Percentiles rank a stretch among this genome's conserved stretches.
Evolutionary conservation across 2,888 invertebrate genomes (phyloP).

Genomic region (Adineta ricciae): DNA sequence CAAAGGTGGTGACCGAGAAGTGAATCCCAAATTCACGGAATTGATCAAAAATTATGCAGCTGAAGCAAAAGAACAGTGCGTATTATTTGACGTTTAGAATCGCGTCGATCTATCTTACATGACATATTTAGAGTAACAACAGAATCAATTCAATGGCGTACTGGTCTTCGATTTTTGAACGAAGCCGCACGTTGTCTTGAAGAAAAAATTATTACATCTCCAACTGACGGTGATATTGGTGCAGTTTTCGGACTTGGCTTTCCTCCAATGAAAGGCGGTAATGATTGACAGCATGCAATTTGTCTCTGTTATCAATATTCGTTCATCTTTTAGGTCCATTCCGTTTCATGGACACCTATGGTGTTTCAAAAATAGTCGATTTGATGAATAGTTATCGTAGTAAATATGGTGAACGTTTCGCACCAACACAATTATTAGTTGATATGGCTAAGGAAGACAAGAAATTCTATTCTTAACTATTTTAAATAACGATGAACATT

Average conservation of each 20-base stretch:
- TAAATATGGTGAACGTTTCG: constrained; percentile 25
- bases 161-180: constrained; percentile 91
- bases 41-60: neutral
- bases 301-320: too few relatives aligned
- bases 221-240: constrained; percentile 91
- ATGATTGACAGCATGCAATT: neutral
- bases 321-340: constrained; percentile 29
- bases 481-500: neutral
- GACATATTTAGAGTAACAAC: neutral
- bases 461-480: neutral
- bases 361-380: constrained; percentile 31
- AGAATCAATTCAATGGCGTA: constrained; percentile 78
- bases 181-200: constrained; percentile 90
- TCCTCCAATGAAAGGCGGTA: constrained; percentile 85
- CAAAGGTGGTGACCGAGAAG: constrained; percentile 55
- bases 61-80: neutral
- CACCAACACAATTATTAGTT: constrained; percentile 26
- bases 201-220: constrained; percentile 83
- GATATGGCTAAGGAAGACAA: constrained; percentile 28
- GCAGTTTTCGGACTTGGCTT: constrained; percentile 98
- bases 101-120: constrained; percentile 42
- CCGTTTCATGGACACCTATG: constrained; percentile 31
- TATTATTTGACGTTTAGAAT: neutral
- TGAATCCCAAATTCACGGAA: neutral
- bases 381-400: constrained; percentile 5